Base-by-base conservation (phyloP, 2,113 vertebrate species). In the Nematolebias whitei region DNA sequence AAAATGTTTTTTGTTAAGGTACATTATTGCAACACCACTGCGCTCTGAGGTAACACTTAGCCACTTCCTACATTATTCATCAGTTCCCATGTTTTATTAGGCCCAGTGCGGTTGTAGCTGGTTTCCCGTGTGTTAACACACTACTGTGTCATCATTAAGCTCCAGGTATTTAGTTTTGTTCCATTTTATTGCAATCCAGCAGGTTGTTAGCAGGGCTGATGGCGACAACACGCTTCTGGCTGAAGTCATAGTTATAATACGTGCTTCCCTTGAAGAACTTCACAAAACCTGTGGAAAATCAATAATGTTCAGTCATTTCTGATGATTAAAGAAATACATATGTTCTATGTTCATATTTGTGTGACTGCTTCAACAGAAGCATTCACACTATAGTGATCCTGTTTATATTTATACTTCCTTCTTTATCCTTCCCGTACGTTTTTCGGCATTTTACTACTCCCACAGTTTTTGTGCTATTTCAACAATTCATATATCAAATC, bases 191-290 rank as follows among this genome's bases (percentile, higher is more conserved):
- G 38, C 85, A 89, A 6, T 82, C 85, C 75, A 87, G 65, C 54
- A 82, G 48, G 1, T 73, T 43, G 1, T 82, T 84, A 12, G 65
- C 53, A 2, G 14, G 32, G 39, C 44, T 38, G 29, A 19, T 66
- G 19, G 72, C 73, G 13, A 68, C 43, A 9, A 82, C 58, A 0
- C 3, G 39, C n/a, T 78, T 87, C 15, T 41, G 55, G 32, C 23
- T 16, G 1, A 20, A n/a, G 73, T 90, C 79, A 5, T 65, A 89
- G 39, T 54, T 78, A 71, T 84, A 84, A 45, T 64, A 12, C 0
- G 76, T 11, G 23, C 80, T 83, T 62, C 86, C 83, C 3, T 63
- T 73, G 71, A 92, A 90, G 78, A 90, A 79, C 44, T 83, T 78
- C 2, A 87, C 51, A 10, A 62, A 70, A 18, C 68, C 88, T 91